A percentile compares a stretch with the other conserved stretches of the same genome.
Evolutionary conservation across 2,113 vertebrate genomes (phyloP).

Genomic region (Poecilia latipinna): DNA sequence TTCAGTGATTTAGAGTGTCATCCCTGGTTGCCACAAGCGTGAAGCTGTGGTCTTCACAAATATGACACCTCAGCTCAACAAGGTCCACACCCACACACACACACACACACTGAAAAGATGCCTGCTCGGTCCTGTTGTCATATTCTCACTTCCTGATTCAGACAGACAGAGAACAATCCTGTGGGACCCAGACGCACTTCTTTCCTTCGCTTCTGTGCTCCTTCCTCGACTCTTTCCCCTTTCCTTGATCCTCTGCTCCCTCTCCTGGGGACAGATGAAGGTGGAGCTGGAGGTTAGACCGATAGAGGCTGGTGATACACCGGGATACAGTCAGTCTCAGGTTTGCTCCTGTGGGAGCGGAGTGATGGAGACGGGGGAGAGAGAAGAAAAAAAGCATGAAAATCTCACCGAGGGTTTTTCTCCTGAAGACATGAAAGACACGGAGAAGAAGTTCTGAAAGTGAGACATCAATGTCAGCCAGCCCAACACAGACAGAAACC

Average conservation of each 20-base stretch:
- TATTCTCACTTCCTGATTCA: slow-evolving; percentile 77
- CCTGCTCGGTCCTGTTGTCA: slow-evolving; percentile 65
- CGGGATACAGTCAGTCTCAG: slow-evolving; percentile 54
- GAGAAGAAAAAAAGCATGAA: slow-evolving; percentile 7
- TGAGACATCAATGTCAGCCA: neutral
- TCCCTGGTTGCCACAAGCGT: slow-evolving; percentile 65
- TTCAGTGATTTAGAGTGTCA: slow-evolving; percentile 70
- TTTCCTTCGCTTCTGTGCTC: slow-evolving; percentile 51
- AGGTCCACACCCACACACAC: slow-evolving; percentile 49
- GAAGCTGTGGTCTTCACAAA: slow-evolving; percentile 74
- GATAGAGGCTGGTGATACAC: slow-evolving; percentile 54
- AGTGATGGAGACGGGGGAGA: slow-evolving; percentile 51
- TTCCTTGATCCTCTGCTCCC: slow-evolving; percentile 49
- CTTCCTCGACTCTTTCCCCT: slow-evolving; percentile 38
- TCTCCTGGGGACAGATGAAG: slow-evolving; percentile 55
- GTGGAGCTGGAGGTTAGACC: slow-evolving; percentile 46
- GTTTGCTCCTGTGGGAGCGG: slow-evolving; percentile 61
- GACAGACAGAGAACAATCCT: slow-evolving; percentile 74
- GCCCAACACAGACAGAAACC: neutral
- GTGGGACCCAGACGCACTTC: slow-evolving; percentile 62
- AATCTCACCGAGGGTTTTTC: slow-evolving; percentile 22
- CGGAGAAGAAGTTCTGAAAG: neutral
- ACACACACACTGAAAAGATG: slow-evolving; percentile 41
- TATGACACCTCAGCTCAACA: slow-evolving; percentile 76
- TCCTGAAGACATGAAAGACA: slow-evolving; percentile 25